Evolutionary conservation across 1,140 invertebrate species (phyloP), one percentile per base, ranked within the genome.

Genomic region (Anastatus disparis): DNA sequence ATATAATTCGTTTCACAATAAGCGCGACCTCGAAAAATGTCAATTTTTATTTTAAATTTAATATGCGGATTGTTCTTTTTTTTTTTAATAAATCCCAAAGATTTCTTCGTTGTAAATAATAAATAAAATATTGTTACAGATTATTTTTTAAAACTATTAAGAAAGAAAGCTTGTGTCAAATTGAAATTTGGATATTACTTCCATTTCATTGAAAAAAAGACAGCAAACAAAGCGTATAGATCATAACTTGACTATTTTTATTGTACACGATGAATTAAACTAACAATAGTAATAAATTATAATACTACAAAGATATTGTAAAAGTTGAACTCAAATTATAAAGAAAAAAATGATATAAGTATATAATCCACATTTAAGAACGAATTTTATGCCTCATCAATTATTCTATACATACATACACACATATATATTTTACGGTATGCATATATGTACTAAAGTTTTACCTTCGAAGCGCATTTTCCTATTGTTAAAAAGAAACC

Each of bases 121-220:
- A 58, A 58, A 24, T 4, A 12, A 24, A 20, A 58, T 58, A 26
- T 38, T 40, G 4, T 38, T 58, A 6, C 15, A n/a, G n/a, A 22
- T 38, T 38, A 22, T 56, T 38, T 56, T 56, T 56, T 20, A 56
- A 56, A 8, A 42, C 8, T 26, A 59, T n/a, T n/a, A n/a, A n/a
- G n/a, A 59, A 42, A 24, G 3, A n/a, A 59, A 42, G 22, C 17
- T 42, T 42, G 22, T 38, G n/a, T 56, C 17, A 58, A 42, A 58
- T 22, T 38, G 12, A 40, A 8, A 38, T 29, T n/a, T 55, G 27
- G n/a, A n/a, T n/a, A n/a, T n/a, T 15, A 58, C 20, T 40, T 31
- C 2, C 9, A 40, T 56, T 48, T 26, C 12, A 58, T 42, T 15
- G n/a, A n/a, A n/a, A n/a, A n/a, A n/a, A n/a, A n/a, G n/a, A n/a